Conservation (phyloP, 2,797 vertebrate species). For the Phrynocephalus guinanensis region DNA sequence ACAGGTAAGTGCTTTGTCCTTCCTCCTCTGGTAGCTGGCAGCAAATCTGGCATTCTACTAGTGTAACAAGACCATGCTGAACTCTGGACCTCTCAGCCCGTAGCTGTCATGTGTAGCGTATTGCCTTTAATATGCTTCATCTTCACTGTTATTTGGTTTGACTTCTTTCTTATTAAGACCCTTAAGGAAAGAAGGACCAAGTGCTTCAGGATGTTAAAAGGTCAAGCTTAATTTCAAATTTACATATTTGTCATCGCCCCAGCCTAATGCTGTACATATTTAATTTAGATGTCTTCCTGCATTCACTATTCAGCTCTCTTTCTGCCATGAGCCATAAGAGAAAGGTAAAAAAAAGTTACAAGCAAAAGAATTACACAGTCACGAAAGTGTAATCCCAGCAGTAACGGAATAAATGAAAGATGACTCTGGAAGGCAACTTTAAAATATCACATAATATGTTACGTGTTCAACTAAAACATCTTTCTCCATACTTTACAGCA, state of each 20-base stretch:
- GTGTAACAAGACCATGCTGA: too few species aligned
- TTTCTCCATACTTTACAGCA: background rate
- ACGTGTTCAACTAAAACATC: background rate
- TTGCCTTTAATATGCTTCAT: background rate
- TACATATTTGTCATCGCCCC: background rate
- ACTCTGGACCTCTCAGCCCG: background rate
- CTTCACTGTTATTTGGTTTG: background rate
- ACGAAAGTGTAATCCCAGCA: background rate
- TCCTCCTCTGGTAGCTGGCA: too few species aligned
- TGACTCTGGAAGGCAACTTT: background rate
- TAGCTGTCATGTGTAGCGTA: background rate
- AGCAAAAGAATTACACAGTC: background rate
- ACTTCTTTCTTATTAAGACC: background rate
- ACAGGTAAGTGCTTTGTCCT: background rate
- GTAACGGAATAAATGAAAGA: background rate
- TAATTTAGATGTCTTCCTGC: background rate
- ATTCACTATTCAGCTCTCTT: background rate
- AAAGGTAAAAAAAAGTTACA: background rate
- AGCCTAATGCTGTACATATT: background rate
- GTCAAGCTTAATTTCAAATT: background rate
- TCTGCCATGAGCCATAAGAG: background rate
- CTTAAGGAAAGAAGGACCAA: background rate
- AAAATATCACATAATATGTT: background rate
- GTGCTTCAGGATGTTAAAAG: background rate
- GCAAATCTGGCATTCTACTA: background rate